Percentiles rank a stretch among this genome's conserved stretches.
phyloP scores from a whole-genome alignment of 2,888 invertebrate species.

The Ditula angustiorana region DNA sequence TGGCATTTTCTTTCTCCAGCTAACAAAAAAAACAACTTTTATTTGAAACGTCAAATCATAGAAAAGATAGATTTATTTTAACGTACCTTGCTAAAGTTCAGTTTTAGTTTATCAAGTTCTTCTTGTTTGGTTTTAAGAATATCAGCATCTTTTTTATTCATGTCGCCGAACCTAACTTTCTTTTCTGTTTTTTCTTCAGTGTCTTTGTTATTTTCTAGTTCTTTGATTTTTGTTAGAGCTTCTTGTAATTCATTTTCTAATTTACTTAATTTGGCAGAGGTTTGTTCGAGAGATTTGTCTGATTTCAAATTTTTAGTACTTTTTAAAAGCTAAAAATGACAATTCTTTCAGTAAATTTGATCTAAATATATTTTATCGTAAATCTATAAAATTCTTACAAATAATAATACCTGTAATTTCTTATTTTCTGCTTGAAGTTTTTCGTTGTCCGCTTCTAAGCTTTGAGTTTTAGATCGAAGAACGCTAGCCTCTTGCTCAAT shows the following conservation, averaged over 20 bases:
- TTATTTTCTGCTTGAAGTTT: constrained; percentile 91
- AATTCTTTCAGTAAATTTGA: constrained; percentile 6
- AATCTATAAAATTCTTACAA: background rate
- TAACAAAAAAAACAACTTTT: constrained; percentile 46
- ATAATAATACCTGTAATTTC: constrained; percentile 82
- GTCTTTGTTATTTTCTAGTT: constrained; percentile 75
- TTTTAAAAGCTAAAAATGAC: constrained; percentile 77
- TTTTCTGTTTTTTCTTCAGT: constrained; percentile 82
- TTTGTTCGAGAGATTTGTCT: constrained; percentile 85
- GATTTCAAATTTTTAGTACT: constrained; percentile 81
- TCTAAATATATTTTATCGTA: background rate
- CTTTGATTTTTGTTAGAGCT: constrained; percentile 85
- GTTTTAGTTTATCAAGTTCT: constrained; percentile 84
- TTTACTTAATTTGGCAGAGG: constrained; percentile 86
- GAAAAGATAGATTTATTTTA: too few relatives aligned
- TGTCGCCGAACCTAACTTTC: constrained; percentile 76
- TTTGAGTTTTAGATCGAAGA: constrained; percentile 88
- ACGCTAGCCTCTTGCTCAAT: constrained; percentile 91
- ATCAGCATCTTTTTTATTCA: constrained; percentile 75
- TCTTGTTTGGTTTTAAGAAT: constrained; percentile 75
- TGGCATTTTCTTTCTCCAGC: constrained; percentile 88
- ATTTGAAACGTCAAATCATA: too few relatives aligned
- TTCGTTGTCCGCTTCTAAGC: constrained; percentile 91
- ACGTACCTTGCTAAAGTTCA: constrained; percentile 75
- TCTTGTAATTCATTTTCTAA: constrained; percentile 87